Percentiles rank a stretch among this genome's conserved stretches.
These are phyloP conservation scores for Himalopsyche anomala DNA, from an alignment of 2,888 invertebrate species.

Conservation along the genomic window DNA sequence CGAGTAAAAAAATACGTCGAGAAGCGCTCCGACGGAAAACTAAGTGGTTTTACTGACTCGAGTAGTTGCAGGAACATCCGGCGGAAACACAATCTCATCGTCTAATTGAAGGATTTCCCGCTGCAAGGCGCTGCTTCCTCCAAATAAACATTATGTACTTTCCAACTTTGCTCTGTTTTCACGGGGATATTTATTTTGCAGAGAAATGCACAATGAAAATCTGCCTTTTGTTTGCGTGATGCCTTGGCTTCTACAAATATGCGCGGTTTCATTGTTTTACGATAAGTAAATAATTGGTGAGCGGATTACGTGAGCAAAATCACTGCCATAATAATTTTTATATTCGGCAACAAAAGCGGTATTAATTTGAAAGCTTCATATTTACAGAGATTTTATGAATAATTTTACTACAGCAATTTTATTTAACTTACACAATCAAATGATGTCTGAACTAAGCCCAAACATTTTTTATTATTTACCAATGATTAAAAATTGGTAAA, in stretches of 20 bases:
- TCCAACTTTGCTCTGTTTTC: not conserved
- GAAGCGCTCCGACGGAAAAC: conserved; percentile 56
- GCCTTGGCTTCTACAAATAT: conserved; percentile 50
- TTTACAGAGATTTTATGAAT: too few species aligned
- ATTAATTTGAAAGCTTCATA: not conserved
- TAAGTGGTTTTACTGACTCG: conserved; percentile 63
- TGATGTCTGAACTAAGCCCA: too few species aligned
- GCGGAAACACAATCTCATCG: conserved; percentile 65
- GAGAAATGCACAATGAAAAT: conserved; percentile 52
- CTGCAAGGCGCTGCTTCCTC: conserved; percentile 60
- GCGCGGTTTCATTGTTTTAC: conserved; percentile 40
- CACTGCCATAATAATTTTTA: not conserved
- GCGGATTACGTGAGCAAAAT: conserved; percentile 1
- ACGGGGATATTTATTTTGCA: conserved; percentile 58
- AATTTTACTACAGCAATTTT: too few species aligned
- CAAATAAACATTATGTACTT: conserved; percentile 55
- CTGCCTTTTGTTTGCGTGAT: conserved; percentile 58
- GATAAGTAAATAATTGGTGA: conserved; percentile 30
- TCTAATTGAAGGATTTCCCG: conserved; percentile 66
- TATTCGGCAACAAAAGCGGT: not conserved
- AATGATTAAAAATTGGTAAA: too few species aligned
- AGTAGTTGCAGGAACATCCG: conserved; percentile 65
- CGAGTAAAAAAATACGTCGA: conserved; percentile 46
- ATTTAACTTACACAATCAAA: too few species aligned
- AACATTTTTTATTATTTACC: too few species aligned